Evolutionary conservation across 2,797 vertebrate genomes (phyloP).

Genomic region (Rhynchotus rufescens): DNA sequence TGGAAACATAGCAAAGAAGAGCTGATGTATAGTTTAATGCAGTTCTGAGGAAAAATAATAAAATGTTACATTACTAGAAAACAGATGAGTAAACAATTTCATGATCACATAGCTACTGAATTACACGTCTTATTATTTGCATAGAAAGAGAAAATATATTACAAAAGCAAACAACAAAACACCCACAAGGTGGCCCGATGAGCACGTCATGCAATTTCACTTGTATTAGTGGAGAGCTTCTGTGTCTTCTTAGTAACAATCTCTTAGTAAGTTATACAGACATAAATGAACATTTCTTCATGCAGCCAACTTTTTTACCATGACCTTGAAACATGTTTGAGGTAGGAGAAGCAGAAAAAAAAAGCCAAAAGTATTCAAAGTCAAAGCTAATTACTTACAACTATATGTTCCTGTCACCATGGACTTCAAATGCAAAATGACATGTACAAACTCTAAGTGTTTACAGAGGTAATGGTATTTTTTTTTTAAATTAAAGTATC

Average conservation of each 20-base stretch:
- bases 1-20: slow-evolving; percentile 39
- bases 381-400: neutral
- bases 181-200: neutral
- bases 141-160: neutral
- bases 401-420: neutral
- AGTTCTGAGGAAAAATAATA: neutral
- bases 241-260: neutral
- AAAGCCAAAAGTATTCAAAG: neutral
- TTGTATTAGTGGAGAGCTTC: neutral
- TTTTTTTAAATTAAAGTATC: neutral
- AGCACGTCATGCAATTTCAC: neutral
- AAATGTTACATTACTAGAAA: neutral
- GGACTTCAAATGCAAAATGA: neutral
- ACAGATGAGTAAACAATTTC: neutral
- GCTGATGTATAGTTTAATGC: neutral
- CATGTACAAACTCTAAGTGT: neutral
- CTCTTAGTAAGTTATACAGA: neutral
- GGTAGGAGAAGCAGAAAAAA: neutral
- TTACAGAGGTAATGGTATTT: neutral
- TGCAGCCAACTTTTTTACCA: neutral
- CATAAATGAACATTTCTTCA: neutral
- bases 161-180: too few relatives aligned
- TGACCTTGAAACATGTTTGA: neutral
- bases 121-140: neutral
- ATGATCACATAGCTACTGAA: neutral